Evolutionary conservation across 2,113 vertebrate species (phyloP).

Genomic region (Alces alces): DNA sequence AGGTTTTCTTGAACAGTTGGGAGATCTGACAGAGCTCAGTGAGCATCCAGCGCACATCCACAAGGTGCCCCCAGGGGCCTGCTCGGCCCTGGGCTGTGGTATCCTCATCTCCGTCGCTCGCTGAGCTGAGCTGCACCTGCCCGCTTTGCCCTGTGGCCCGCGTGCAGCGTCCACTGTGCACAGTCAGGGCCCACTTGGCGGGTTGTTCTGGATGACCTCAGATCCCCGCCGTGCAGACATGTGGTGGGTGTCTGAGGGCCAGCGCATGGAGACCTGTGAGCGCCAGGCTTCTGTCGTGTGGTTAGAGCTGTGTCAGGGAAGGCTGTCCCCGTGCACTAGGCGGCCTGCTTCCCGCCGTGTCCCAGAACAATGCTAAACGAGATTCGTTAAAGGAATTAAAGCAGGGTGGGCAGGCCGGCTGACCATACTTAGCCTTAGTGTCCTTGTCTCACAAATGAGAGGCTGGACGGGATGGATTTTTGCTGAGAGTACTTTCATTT

Average conservation of each 20-base stretch:
- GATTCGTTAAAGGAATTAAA: not conserved
- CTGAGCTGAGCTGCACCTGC: not conserved
- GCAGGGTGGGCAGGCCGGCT: not conserved
- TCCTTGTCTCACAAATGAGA: not conserved
- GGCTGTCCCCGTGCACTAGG: not conserved
- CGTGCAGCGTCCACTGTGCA: not conserved
- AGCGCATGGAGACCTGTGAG: rapidly evolving
- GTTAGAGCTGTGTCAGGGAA: not conserved
- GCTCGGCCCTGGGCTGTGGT: too few species aligned
- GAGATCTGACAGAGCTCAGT: not conserved
- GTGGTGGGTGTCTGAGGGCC: not conserved
- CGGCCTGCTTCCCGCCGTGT: not conserved
- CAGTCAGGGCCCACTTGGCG: not conserved
- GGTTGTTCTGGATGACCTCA: not conserved
- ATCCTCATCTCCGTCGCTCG: not conserved
- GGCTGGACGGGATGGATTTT: not conserved
- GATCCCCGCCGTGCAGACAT: not conserved
- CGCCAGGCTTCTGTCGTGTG: rapidly evolving
- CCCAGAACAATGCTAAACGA: not conserved
- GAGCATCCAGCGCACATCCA: too few species aligned
- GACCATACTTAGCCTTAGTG: not conserved
- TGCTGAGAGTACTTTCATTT: not conserved
- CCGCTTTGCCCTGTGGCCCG: not conserved
- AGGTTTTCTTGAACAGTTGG: not conserved
- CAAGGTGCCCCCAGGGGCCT: not conserved